Evolutionary conservation across 2,888 invertebrate genomes (phyloP).

Genomic region (Ichneumon xanthorius): DNA sequence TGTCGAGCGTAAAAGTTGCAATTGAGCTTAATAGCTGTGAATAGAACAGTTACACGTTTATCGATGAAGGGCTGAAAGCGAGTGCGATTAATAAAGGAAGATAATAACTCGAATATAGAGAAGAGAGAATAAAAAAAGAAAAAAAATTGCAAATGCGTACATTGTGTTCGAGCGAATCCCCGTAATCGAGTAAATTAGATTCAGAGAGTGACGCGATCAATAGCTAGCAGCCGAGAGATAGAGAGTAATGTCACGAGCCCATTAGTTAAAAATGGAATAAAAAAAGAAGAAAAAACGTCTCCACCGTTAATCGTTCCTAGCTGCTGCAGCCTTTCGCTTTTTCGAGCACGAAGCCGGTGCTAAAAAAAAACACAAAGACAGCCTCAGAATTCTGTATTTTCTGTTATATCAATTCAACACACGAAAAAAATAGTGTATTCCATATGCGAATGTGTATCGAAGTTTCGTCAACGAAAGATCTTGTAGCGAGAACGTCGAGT

Average conservation of each 20-base stretch:
- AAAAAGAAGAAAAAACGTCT: background rate
- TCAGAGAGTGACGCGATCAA: conserved; percentile 19
- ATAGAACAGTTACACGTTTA: conserved; percentile 64
- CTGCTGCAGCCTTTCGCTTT: conserved; percentile 36
- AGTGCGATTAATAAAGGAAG: conserved; percentile 47
- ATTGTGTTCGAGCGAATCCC: conserved; percentile 25
- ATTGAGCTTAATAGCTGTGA: conserved; percentile 66
- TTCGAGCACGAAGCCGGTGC: conserved; percentile 36
- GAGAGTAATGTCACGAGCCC: conserved; percentile 12
- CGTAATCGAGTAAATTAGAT: conserved; percentile 42
- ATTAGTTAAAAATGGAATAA: conserved; percentile 27
- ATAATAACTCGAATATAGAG: conserved; percentile 31
- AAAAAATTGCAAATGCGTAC: conserved; percentile 15
- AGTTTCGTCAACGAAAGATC: conserved; percentile 29
- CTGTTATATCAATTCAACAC: background rate
- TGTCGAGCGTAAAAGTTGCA: conserved; percentile 53
- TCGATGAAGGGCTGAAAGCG: conserved; percentile 44
- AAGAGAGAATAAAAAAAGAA: conserved; percentile 24
- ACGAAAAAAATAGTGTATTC: conserved; percentile 22
- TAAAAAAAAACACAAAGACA: conserved; percentile 9
- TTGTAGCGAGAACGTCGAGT: conserved; percentile 27
- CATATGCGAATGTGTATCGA: conserved; percentile 19
- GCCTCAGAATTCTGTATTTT: conserved; percentile 26
- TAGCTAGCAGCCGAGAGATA: conserved; percentile 20
- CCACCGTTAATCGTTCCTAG: conserved; percentile 51